A percentile compares a stretch with the other conserved stretches of the same genome.
Conservation (phyloP, 35 echinoderm and acorn worm genomes). For the Lytechinus pictus region DNA sequence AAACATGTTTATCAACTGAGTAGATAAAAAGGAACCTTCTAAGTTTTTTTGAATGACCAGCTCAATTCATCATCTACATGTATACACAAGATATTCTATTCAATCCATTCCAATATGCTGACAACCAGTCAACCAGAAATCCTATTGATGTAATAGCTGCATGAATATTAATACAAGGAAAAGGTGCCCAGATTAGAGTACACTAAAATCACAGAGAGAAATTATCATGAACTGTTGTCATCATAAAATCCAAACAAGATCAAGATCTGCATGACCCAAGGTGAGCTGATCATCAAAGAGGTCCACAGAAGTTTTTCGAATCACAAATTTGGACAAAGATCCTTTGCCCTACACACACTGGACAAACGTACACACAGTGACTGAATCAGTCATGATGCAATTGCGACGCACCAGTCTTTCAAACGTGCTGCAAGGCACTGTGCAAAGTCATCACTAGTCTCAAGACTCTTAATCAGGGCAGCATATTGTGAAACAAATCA, state of each 20-base stretch:
- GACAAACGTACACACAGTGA: not conserved
- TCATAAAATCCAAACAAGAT: not conserved
- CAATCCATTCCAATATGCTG: no score
- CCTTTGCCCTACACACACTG: not conserved
- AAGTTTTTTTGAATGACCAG: not conserved
- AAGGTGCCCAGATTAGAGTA: not conserved
- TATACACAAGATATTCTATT: no score
- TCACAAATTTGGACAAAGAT: not conserved
- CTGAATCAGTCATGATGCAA: not conserved
- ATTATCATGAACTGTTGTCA: not conserved
- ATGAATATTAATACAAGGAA: not conserved
- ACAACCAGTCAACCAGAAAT: not conserved
- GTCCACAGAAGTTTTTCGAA: not conserved
- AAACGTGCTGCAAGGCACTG: no score
- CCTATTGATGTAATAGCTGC: not conserved
- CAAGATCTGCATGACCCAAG: not conserved
- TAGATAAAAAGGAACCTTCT: not conserved
- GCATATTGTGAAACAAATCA: no score
- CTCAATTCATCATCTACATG: not conserved
- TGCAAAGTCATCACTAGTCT: no score
- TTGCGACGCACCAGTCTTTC: not conserved
- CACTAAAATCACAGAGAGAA: not conserved
- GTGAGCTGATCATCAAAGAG: not conserved
- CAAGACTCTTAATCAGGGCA: no score
- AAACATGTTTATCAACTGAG: not conserved